Evolutionary conservation across 2,113 vertebrate species (phyloP), one percentile per base, ranked within the genome.

Genomic region (Aptenodytes patagonicus): DNA sequence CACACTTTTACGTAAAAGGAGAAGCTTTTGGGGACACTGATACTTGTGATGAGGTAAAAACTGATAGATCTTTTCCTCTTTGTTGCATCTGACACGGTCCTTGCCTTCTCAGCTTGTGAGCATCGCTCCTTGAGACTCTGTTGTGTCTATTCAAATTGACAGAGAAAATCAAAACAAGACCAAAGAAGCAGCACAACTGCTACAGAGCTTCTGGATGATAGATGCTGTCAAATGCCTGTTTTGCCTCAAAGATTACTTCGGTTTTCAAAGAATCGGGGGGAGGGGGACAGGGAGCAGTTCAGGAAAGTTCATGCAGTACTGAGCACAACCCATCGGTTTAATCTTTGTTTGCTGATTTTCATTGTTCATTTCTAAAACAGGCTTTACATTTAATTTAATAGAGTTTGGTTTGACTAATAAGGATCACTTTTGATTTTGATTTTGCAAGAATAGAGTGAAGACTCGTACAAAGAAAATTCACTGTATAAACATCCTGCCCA

Each of bases 401-500:
- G 17, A 36, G 60, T 92, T 95, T 34, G 15, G 68, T 92, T 92
- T 94, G 83, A 90, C 96, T 96, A 96, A 85, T 94, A 91, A 97
- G 72, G 90, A 96, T 91, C 80, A n/a, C 40, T 83, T 95, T 86
- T 89, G 36, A 57, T 97, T 96, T 88, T 92, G 80, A 85, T 79
- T 93, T 93, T 88, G 55, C 64, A 28, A 91, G 91, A 95, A 78
- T 7, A 83, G 90, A 90, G 68, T 54, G 93, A 97, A 96, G 94
- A 71, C 17, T 78, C 4, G 78, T 90, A 84, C 79, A 92, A 25
- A 94, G 92, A 95, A 96, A 87, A 96, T 90, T 75, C 32, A 25
- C 31, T 64, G 18, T n/a, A 68, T 89, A 91, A 84, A 76, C 55
- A 77, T 93, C 85, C n/a, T 84, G 62, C 55, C 80, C 46, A 87